Evolutionary conservation across 2,888 invertebrate species (phyloP), one percentile per base, ranked within the genome.

Genomic region (Diadegma fenestrale): DNA sequence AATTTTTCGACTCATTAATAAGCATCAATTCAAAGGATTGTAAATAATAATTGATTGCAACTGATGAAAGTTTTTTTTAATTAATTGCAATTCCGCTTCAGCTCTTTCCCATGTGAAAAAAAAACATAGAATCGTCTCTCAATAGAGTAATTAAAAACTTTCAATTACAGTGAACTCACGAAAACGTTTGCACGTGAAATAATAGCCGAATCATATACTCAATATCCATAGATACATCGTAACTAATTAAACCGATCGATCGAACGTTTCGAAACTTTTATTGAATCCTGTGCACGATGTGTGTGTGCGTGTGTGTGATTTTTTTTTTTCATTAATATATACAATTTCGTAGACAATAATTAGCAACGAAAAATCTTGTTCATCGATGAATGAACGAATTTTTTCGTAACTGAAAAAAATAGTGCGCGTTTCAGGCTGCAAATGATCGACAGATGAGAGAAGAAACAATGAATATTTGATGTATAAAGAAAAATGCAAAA

Each of bases 351-450:
- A 71, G n/a, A 71, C 33, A 51, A 54, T 54, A 51, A n/a, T 6
- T 10, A 71, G 71, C 6, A 26, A 58, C 37, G n/a, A 33, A 54
- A 51, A 48, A 72, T 19, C 30, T 30, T 64, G 58, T 43, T 22
- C 14, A 64, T 41, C 51, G 17, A 73, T 72, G n/a, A 54, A 26
- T 43, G 14, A 12, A 33, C 10, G 6, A 48, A 19, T 66, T 73
- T 14, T 26, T 22, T 69, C 61, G 22, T 41, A 37, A 48, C 8
- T 45, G 51, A 30, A 41, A 78, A 19, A 58, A 48, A 41, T 58
- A 30, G 41, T 33, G 78, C 41, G 79, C 64, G 64, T 76, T 79
- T 82, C 78, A 79, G 85, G 75, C 82, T 82, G 85, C 81, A 66
- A 51, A 48, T 80, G 68, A 72, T 72, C 33, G 37, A 51, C 37